Evolutionary conservation across 1,140 invertebrate genomes (phyloP).

Genomic region (Ooceraea biroi): DNA sequence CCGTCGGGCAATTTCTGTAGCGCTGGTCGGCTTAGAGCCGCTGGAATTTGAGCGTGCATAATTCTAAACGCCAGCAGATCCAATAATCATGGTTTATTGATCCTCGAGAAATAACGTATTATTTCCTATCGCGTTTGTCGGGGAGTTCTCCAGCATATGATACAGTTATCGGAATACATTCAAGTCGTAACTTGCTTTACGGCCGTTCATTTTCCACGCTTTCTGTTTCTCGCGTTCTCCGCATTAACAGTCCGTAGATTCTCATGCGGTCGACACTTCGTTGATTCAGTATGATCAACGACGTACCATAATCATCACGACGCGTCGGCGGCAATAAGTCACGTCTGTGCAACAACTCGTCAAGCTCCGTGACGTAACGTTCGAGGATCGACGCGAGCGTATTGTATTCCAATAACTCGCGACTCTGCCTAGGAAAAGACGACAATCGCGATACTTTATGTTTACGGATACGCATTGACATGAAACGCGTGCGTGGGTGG

Average conservation of each 20-base stretch:
- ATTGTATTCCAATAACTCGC: conserved; percentile 59
- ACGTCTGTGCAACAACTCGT: conserved; percentile 11
- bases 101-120: conserved; percentile 34
- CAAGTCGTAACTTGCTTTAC: not conserved
- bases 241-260: not conserved
- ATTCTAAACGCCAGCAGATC: conserved; percentile 57
- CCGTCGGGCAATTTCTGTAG: conserved; percentile 64
- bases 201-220: conserved; percentile 13
- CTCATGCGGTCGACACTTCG: not conserved
- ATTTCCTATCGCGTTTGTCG: not conserved
- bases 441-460: conserved; percentile 69
- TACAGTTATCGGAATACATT: conserved; percentile 6
- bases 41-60: conserved; percentile 63
- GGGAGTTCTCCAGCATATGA: not conserved
- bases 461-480: conserved; percentile 66
- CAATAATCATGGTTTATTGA: conserved; percentile 43
- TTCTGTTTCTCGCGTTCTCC: not conserved
- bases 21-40: not conserved
- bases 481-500: conserved; percentile 66
- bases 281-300: conserved; percentile 24
- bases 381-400: conserved; percentile 42
- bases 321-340: conserved; percentile 13
- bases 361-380: not conserved
- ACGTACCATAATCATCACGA: not conserved
- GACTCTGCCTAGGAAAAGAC: conserved; percentile 52